Percentiles rank a stretch among this genome's conserved stretches.
phyloP scores from a whole-genome alignment of 1,140 invertebrate species.

The Drosophila serrata region DNA sequence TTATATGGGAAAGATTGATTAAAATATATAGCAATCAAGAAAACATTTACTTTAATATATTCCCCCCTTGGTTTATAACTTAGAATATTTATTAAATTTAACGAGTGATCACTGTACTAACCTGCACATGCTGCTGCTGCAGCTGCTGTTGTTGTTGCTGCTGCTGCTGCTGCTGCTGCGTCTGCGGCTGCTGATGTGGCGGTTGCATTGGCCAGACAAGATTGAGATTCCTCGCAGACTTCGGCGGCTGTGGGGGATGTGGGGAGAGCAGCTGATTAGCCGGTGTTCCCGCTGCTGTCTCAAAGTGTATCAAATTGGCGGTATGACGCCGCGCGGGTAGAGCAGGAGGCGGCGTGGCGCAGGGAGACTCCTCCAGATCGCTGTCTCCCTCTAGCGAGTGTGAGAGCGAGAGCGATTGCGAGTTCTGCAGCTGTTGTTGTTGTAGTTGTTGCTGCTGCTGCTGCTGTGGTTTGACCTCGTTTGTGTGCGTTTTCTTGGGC shows the following conservation, averaged over 20 bases:
- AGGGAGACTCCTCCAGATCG: slow-evolving; percentile 43
- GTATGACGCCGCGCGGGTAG: slow-evolving; percentile 72
- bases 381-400: slow-evolving; percentile 18
- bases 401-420: slow-evolving; percentile 19
- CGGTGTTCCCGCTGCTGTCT: slow-evolving; percentile 13
- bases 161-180: slow-evolving; percentile 29
- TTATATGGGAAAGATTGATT: no score
- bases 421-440: slow-evolving; percentile 32
- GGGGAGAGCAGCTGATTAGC: slow-evolving; percentile 55
- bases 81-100: neutral
- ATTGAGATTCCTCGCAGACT: slow-evolving; percentile 57
- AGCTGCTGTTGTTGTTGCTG: slow-evolving; percentile 23
- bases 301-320: slow-evolving; percentile 63
- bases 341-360: slow-evolving; percentile 65
- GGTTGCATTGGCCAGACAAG: slow-evolving; percentile 53
- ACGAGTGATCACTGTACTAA: slow-evolving; percentile 41
- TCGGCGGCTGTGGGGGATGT: slow-evolving; percentile 17
- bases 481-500: slow-evolving; percentile 66
- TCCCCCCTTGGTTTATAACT: neutral
- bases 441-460: slow-evolving; percentile 30
- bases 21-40: no score
- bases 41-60: no score
- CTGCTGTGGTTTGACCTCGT: slow-evolving; percentile 56
- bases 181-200: slow-evolving; percentile 34
- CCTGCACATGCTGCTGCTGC: slow-evolving; percentile 48